A percentile compares a stretch with the other conserved stretches of the same genome.
These are phyloP conservation scores for Gymnopithys bicolor DNA, from an alignment of 2,797 vertebrate species.

Conservation along the genomic window DNA sequence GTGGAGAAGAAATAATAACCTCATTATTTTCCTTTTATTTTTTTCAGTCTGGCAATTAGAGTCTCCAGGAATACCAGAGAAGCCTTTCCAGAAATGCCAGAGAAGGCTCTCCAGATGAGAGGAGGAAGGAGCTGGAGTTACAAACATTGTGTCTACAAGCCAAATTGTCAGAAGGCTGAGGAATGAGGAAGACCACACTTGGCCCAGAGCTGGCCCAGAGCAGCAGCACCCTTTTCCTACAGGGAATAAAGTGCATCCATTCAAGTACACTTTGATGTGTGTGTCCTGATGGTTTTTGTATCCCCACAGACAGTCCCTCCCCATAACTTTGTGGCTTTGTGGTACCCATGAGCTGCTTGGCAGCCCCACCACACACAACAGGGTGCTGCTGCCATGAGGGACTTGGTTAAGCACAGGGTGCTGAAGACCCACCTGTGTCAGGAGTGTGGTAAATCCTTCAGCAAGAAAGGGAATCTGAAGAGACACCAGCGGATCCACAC, in stretches of 20 bases:
- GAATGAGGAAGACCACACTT: background rate
- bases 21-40: background rate
- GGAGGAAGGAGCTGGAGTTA: background rate
- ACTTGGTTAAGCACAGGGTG: accelerated
- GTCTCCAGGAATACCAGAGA: background rate
- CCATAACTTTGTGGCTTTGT: background rate
- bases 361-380: accelerated
- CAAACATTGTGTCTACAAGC: background rate
- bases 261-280: background rate
- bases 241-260: background rate
- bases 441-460: constrained; percentile 13
- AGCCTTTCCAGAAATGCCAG: background rate
- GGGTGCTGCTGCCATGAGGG: background rate
- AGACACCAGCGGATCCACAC: constrained; percentile 4
- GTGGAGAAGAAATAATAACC: background rate
- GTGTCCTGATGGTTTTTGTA: background rate
- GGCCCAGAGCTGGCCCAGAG: background rate
- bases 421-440: background rate
- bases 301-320: background rate
- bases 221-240: background rate
- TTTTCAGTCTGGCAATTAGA: background rate
- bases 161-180: background rate
- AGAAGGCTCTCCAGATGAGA: background rate
- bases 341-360: background rate
- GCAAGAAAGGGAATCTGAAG: constrained; percentile 12